Conservation (phyloP, 1,140 invertebrate species). For the Drosophila nannoptera region DNA sequence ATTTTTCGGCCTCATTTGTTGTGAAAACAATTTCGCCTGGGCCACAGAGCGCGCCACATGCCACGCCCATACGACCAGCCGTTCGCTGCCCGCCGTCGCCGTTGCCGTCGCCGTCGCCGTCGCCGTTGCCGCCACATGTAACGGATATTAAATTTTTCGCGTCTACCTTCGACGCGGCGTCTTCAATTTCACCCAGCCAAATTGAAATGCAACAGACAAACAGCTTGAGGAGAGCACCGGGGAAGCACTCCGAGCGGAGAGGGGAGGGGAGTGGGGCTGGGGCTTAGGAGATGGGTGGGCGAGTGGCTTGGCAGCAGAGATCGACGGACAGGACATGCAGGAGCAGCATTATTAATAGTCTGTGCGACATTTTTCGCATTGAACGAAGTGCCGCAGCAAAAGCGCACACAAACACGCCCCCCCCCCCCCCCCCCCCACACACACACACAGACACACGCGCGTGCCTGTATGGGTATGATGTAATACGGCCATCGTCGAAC, state of each 20-base stretch:
- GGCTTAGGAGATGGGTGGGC: background rate
- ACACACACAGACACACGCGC: background rate
- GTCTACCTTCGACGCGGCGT: slow-evolving; percentile 52
- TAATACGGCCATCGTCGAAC: background rate
- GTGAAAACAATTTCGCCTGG: slow-evolving; percentile 72
- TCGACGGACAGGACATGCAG: background rate
- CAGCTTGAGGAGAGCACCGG: slow-evolving; percentile 21
- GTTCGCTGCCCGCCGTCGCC: slow-evolving; percentile 20
- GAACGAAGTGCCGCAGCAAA: slow-evolving; percentile 48
- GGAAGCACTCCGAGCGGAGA: too few relatives aligned
- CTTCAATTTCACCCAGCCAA: slow-evolving; percentile 49
- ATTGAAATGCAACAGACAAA: slow-evolving; percentile 48
- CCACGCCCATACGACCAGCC: slow-evolving; percentile 6
- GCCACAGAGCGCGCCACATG: slow-evolving; percentile 21
- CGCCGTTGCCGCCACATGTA: slow-evolving; percentile 44
- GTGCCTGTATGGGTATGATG: background rate
- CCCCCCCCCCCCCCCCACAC: too few relatives aligned
- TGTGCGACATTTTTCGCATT: slow-evolving; percentile 28
- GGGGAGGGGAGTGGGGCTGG: background rate
- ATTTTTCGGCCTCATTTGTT: slow-evolving; percentile 77
- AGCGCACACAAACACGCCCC: too few relatives aligned
- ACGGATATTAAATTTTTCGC: slow-evolving; percentile 77
- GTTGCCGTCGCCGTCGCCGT: slow-evolving; percentile 21
- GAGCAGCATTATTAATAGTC: slow-evolving; percentile 31
- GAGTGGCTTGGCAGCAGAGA: slow-evolving; percentile 2